Evolutionary conservation across 2,888 invertebrate genomes (phyloP), one percentile per base, ranked within the genome.

Genomic region (Ditula angustiorana): DNA sequence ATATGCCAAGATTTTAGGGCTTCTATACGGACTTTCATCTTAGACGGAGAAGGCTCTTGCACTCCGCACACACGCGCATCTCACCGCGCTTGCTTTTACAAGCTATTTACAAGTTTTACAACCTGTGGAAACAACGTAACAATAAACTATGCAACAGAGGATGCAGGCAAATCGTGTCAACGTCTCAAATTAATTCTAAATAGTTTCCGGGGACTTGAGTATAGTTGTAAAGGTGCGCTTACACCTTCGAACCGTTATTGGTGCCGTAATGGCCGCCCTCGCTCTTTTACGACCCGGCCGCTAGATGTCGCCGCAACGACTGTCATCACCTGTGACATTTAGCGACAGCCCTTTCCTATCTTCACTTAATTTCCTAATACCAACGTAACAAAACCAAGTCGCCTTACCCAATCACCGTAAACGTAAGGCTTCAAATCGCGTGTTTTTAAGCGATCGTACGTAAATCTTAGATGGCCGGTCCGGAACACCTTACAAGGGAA

Each of bases 301-400:
- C 75, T 85, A 85, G 87, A 84, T 87, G 86, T 85, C 86, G 75
- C 79, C 75, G 73, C 79, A 81, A 79, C 75, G 75, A 80, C 83
- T 83, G 82, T 82, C 85, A 86, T 83, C 80, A 77, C 76, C 75
- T 79, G 76, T 86, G 86, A 87, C 88, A 89, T 88, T 90, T 87
- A 80, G 19, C 64, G 68, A 58, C 69, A 65, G 67, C 67, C 62
- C 62, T 77, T 74, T 68, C 71, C 60, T 67, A 74, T 71, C 72
- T 58, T 47, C 52, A 52, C 62, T 57, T 24, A 58, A 47, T 44
- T 58, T 11, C 26, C 46, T 59, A 11, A 59, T 52, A 59, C 59
- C 28, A 63, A 41, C 47, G 21, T 53, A 35, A 16, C 8, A 8
- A 16, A 21, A 28, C 3, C 21, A 4, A 7, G 5, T 10, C 35